A percentile compares a stretch with the other conserved stretches of the same genome.
Conservation (phyloP, 1,140 invertebrate species). For the Calephelis virginiensis region DNA sequence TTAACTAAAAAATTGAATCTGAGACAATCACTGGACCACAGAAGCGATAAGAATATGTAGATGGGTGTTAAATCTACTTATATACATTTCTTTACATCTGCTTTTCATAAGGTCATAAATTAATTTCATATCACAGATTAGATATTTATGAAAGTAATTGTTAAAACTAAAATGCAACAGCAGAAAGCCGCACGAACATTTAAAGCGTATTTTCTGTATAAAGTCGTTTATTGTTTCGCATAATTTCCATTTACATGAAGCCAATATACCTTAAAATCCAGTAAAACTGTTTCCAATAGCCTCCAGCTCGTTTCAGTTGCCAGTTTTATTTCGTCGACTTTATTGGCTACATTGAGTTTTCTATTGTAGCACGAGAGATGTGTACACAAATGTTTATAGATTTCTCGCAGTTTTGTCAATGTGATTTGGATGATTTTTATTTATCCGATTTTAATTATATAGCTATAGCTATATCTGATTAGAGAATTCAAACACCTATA, state of each 20-base stretch:
- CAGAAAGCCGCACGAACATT: not conserved
- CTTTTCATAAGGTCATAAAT: too few species aligned
- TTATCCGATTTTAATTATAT: too few species aligned
- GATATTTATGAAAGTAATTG: not conserved
- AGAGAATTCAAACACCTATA: too few species aligned
- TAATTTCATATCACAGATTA: too few species aligned
- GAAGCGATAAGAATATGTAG: too few species aligned
- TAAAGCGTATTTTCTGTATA: conserved; percentile 4
- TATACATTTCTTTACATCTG: too few species aligned
- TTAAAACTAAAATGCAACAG: not conserved
- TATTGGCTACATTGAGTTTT: conserved; percentile 16
- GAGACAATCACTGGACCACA: too few species aligned
- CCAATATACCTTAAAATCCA: conserved; percentile 23
- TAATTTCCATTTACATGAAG: conserved; percentile 23
- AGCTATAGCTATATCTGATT: too few species aligned
- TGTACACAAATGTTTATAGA: not conserved
- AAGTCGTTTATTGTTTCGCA: conserved; percentile 21
- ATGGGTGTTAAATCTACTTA: too few species aligned
- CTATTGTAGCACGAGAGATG: not conserved
- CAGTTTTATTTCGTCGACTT: conserved; percentile 24
- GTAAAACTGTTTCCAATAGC: conserved; percentile 24
- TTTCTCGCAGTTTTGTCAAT: too few species aligned
- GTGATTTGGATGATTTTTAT: too few species aligned
- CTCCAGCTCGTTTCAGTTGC: conserved; percentile 22
- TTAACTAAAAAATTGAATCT: too few species aligned